Percentiles rank a stretch among this genome's conserved stretches.
phyloP scores from a whole-genome alignment of 2,113 vertebrate species.

The Petromus typicus region DNA sequence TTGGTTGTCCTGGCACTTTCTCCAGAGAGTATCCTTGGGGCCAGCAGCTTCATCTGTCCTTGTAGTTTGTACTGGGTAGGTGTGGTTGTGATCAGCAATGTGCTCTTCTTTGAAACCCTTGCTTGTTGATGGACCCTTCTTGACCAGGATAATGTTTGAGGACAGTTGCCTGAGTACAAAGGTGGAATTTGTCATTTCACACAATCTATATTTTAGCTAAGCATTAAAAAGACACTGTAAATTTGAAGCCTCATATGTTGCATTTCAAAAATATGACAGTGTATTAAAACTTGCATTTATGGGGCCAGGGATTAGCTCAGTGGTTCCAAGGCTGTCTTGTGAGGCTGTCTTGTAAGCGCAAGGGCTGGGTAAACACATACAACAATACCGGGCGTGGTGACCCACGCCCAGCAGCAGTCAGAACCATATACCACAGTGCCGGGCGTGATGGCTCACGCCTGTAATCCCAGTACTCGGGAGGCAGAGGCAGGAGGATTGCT shows the following conservation, averaged over 20 bases:
- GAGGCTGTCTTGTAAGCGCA: too few relatives aligned
- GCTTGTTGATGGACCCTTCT: background rate
- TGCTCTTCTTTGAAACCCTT: background rate
- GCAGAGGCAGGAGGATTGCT: too few relatives aligned
- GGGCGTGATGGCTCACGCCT: too few relatives aligned
- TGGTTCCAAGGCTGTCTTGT: too few relatives aligned
- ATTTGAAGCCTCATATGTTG: background rate
- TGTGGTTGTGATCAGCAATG: background rate
- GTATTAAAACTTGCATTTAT: background rate
- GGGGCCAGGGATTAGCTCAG: too few relatives aligned
- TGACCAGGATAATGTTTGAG: background rate
- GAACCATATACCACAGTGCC: too few relatives aligned
- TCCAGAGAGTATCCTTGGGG: background rate
- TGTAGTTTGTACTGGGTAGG: background rate
- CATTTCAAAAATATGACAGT: background rate
- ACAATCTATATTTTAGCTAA: background rate
- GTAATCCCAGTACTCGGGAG: too few relatives aligned
- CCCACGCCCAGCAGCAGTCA: too few relatives aligned
- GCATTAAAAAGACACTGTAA: background rate
- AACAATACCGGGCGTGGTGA: too few relatives aligned
- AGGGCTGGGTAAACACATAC: too few relatives aligned
- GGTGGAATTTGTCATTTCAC: slow-evolving; percentile 3
- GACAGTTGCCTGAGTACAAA: background rate
- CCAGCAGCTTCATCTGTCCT: background rate
- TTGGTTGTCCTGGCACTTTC: background rate